These are phyloP conservation scores for Pterocles orientalis DNA, from an alignment of 2,113 vertebrate species.

Conservation along the genomic window DNA sequence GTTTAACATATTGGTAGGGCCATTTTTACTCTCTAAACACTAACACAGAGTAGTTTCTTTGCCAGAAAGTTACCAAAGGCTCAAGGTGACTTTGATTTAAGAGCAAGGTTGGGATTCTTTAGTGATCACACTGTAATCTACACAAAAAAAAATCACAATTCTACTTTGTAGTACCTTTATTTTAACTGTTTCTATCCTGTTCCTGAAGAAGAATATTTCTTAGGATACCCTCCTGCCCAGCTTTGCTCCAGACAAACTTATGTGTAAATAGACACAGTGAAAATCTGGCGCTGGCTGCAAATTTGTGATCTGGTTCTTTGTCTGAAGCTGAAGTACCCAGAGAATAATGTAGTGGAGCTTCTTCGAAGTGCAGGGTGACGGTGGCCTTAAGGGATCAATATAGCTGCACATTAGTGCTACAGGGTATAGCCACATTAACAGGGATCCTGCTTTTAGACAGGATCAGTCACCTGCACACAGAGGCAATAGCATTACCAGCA, in stretches of 20 bases:
- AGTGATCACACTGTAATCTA: not conserved
- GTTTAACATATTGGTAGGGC: not conserved
- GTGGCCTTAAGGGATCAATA: not conserved
- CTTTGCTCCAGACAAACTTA: not conserved
- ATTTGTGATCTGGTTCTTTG: not conserved
- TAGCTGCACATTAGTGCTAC: not conserved
- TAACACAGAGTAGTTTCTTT: not conserved
- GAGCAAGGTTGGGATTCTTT: not conserved
- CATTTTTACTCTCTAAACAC: not conserved
- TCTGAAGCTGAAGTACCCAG: not conserved
- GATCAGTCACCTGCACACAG: rapidly evolving
- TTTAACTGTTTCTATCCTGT: not conserved
- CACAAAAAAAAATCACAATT: not conserved
- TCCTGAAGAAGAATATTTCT: not conserved
- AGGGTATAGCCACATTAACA: not conserved
- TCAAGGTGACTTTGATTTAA: not conserved
- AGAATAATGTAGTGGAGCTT: not conserved
- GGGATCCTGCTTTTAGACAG: not conserved
- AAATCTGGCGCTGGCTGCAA: not conserved
- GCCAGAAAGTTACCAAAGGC: constrained; percentile 16
- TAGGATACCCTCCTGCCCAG: not conserved
- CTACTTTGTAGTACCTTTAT: not conserved
- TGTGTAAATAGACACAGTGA: not conserved
- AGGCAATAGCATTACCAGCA: not conserved
- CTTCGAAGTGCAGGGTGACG: not conserved